A percentile compares a stretch with the other conserved stretches of the same genome.
Evolutionary conservation across 2,797 vertebrate genomes (phyloP).

Genomic region (Phrynocephalus vlangalii): DNA sequence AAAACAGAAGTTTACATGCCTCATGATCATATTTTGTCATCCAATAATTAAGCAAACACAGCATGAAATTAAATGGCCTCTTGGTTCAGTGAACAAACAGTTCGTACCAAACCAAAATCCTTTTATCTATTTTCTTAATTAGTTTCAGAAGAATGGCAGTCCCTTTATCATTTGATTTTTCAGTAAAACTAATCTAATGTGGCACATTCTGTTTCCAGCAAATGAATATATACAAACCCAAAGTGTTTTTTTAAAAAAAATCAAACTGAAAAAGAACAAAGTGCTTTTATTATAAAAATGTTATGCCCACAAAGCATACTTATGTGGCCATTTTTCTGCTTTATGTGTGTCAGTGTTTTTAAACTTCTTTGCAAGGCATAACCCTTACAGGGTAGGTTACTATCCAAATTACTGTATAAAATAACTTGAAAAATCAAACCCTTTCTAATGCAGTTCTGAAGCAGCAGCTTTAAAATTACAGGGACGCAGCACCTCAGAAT

Average conservation of each 20-base stretch:
- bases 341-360: neutral
- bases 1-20: constrained; percentile 67
- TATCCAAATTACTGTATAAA: neutral
- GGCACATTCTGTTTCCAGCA: constrained; percentile 75
- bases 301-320: neutral
- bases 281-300: constrained; percentile 47
- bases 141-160: constrained; percentile 73
- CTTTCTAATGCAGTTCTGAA: neutral
- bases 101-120: constrained; percentile 73
- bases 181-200: constrained; percentile 79
- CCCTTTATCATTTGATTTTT: constrained; percentile 76
- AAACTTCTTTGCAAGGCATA: neutral
- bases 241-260: constrained; percentile 67
- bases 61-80: constrained; percentile 80
- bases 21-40: constrained; percentile 68
- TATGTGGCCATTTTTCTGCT: neutral
- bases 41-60: constrained; percentile 81
- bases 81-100: constrained; percentile 76
- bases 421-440: neutral
- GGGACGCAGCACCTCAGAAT: neutral
- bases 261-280: constrained; percentile 71
- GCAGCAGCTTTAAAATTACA: neutral
- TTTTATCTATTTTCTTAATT: constrained; percentile 81
- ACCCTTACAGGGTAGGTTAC: neutral
- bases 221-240: constrained; percentile 65